Base-by-base conservation (phyloP, 2,888 invertebrate genomes). In the Drosophila heteroneura region DNA sequence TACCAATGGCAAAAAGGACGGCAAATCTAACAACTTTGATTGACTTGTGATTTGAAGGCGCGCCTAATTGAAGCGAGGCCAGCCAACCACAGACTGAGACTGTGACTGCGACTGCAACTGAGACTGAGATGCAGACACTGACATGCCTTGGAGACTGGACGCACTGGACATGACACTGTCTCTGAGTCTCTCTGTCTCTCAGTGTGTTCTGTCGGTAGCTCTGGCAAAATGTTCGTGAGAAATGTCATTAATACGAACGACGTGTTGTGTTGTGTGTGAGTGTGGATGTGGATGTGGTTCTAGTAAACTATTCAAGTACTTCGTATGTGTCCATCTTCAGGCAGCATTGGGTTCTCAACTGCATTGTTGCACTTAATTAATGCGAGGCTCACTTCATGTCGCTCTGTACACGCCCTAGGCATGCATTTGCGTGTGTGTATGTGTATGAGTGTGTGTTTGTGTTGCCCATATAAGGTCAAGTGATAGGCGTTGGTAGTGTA, bases 31-130 rank as follows among this genome's bases (percentile, higher is more conserved):
- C 89, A 87, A 86, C 85, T 90, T 91, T 92, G 92, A 92, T 92
- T 92, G 92, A 92, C 92, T 92, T 92, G 92, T 92, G 92, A 91
- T 91, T 89, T 89, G 92, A 90, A 91, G 91, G 90, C 91, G 88
- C 90, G 85, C 91, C 91, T 91, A 91, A 91, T 92, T 92, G 91
- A 92, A 87, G 89, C 90, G 81, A 85, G 78, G 68, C 83, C 61
- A 79, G 81, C 68, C 66, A 68, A 71, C 71, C 67, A 80, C 39
- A 68, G 63, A 64, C 47, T 41, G 14, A 14, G 47, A 47, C 37
- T 61, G 58, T 28, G 47, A 60, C 53, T 61, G 58, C 37, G 47
- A 60, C 53, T 58, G 57, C 30, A 53, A 64, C 39, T 64, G 74
- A 37, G 44, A 60, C 65, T 22, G 57, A 33, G 49, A 79, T 61